Evolutionary conservation across 2,797 vertebrate genomes (phyloP).

Genomic region (Acomys russatus): DNA sequence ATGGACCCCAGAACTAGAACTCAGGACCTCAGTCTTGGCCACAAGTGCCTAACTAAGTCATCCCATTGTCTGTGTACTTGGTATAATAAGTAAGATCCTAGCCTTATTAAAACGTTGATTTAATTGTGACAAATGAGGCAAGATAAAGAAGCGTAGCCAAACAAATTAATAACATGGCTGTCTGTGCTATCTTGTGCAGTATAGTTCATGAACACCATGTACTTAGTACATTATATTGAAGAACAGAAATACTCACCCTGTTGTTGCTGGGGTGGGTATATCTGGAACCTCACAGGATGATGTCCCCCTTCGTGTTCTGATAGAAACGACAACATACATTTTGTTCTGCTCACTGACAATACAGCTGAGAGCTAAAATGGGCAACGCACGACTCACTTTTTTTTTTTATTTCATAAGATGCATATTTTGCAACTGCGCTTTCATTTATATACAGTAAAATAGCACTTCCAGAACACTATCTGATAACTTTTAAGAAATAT

Average conservation of each 20-base stretch:
- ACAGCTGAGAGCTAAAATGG: not conserved
- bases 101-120: too few species aligned
- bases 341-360: not conserved
- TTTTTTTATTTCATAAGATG: not conserved
- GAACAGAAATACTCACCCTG: not conserved
- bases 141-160: too few species aligned
- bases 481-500: not conserved
- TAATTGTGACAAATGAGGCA: too few species aligned
- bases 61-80: too few species aligned
- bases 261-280: not conserved
- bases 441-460: not conserved
- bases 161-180: too few species aligned
- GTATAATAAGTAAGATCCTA: too few species aligned
- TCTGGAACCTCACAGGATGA: not conserved
- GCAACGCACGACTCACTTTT: not conserved
- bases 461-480: not conserved
- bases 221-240: not conserved
- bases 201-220: not conserved
- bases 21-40: too few species aligned
- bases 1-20: too few species aligned
- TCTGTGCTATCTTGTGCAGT: not conserved
- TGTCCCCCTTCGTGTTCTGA: not conserved
- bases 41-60: too few species aligned
- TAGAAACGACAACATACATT: not conserved
- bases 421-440: not conserved